Evolutionary conservation across 2,113 vertebrate species (phyloP), one percentile per base, ranked within the genome.

Genomic region (Crotalus helleri): DNA sequence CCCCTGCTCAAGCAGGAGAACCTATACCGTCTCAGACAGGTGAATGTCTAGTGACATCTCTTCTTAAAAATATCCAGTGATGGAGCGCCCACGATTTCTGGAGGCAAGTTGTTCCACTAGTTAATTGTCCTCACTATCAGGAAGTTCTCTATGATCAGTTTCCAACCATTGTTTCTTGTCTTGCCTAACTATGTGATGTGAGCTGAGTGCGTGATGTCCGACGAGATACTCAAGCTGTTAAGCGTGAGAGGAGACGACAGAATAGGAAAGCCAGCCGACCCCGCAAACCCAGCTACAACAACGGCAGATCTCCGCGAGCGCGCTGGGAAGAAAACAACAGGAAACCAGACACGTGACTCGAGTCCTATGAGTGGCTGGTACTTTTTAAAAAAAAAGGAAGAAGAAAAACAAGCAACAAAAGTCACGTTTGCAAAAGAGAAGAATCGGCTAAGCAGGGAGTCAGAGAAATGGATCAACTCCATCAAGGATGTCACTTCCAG

Each of bases 311-410:
- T 49, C 53, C 33, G 64, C 29, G 12, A 69, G 64, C 64, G 64
- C 64, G 64, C 64, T 17, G 23, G 29, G 39, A 92, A 19, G 23
- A 33, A 89, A 91, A 91, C 64, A 91, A 93, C 86, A 88, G 93
- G 90, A 91, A 54, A 39, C 59, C 1, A 29, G 29, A 33, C 92
- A 54, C 55, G 33, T 90, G 92, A 87, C 92, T 1, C 29, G 4
- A 69, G 9, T 92, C 93, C 46, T 59, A 12, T 46, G 93, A 89
- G n/a, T 33, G 93, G 54, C 29, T 51, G 53, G 61, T 46, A 53
- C 51, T 92, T 92, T 29, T 21, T 9, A 85, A n/a, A 86, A 57
- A 58, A 29, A 87, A 21, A 1, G 54, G 15, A 10, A 13, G n/a
- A 24, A 39, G n/a, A 39, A 58, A 23, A 88, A 87, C 49, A 53